Evolutionary conservation across 1,140 invertebrate species (phyloP).

Genomic region (Streblospio benedicti): DNA sequence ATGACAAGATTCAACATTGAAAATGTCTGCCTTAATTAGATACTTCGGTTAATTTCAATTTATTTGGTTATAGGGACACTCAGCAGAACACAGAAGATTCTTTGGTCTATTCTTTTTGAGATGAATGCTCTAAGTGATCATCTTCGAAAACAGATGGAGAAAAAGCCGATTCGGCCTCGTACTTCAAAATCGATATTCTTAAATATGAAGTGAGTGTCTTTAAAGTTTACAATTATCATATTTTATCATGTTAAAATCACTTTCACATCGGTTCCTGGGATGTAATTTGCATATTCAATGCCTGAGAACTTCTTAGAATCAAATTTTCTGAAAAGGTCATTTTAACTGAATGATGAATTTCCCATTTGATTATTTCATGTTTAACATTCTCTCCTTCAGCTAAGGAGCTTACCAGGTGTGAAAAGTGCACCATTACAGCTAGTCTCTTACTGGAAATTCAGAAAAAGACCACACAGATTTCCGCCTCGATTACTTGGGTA

Average conservation of each 20-base stretch:
- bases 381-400: too few relatives aligned
- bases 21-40: too few relatives aligned
- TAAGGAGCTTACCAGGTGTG: constrained; percentile 69
- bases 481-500: constrained; percentile 87
- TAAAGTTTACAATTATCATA: too few relatives aligned
- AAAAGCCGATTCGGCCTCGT: constrained; percentile 89
- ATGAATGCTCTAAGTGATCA: constrained; percentile 82
- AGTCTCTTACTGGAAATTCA: constrained; percentile 93
- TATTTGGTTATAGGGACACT: constrained; percentile 62
- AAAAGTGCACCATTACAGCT: constrained; percentile 63
- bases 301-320: too few relatives aligned
- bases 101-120: constrained; percentile 75
- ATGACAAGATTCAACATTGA: too few relatives aligned
- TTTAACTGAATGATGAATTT: too few relatives aligned
- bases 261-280: too few relatives aligned
- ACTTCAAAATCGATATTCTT: constrained; percentile 94
- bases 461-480: constrained; percentile 76
- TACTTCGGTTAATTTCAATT: too few relatives aligned
- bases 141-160: constrained; percentile 78
- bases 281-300: too few relatives aligned
- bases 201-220: constrained; percentile 84
- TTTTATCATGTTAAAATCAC: too few relatives aligned
- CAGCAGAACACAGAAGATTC: constrained; percentile 64
- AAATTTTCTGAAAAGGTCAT: too few relatives aligned
- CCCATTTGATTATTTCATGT: too few relatives aligned